Evolutionary conservation across 2,888 invertebrate genomes (phyloP).

Genomic region (Iselma pallidipennis): DNA sequence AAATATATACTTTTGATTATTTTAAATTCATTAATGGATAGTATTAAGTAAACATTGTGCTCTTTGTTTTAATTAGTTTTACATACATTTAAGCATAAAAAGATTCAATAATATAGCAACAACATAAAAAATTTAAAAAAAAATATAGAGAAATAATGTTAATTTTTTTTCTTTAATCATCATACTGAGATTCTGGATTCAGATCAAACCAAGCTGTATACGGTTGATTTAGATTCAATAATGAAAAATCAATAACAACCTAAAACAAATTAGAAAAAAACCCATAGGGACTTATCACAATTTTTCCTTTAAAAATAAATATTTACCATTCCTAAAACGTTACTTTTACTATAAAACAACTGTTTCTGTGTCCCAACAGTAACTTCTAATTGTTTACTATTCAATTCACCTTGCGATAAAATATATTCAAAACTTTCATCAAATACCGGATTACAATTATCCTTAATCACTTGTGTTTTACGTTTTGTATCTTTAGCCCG

Average conservation of each 20-base stretch:
- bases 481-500: conserved; percentile 84
- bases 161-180: conserved; percentile 9
- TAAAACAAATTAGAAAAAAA: conserved; percentile 52
- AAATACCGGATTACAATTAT: conserved; percentile 88
- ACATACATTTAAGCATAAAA: background rate
- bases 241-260: conserved; percentile 68
- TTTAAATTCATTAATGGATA: background rate
- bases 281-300: background rate
- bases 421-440: conserved; percentile 92
- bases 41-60: background rate
- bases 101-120: background rate
- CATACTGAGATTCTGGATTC: conserved; percentile 31
- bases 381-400: conserved; percentile 77
- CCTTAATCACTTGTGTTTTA: conserved; percentile 83
- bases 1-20: background rate
- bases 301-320: conserved; percentile 2
- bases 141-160: conserved; percentile 3
- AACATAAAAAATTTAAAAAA: conserved; percentile 6
- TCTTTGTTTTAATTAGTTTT: background rate
- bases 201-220: conserved; percentile 77
- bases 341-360: conserved; percentile 77
- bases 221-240: conserved; percentile 73
- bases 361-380: conserved; percentile 89
- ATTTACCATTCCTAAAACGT: conserved; percentile 78
- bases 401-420: conserved; percentile 79